A percentile compares a stretch with the other conserved stretches of the same genome.
phyloP scores from a whole-genome alignment of 1,140 invertebrate genomes.

The Triops longicaudatus region DNA sequence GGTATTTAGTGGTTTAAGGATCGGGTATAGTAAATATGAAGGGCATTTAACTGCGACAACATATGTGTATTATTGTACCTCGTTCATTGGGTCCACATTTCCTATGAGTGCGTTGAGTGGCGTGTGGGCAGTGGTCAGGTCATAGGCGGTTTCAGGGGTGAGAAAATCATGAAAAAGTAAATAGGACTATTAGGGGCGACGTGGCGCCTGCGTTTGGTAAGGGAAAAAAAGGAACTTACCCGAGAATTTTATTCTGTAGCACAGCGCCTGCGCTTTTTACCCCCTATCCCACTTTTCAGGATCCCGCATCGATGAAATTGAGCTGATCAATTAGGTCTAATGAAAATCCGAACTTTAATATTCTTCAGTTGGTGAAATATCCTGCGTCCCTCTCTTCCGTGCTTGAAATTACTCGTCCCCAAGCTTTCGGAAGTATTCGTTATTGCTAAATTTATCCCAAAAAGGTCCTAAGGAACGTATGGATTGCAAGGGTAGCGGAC shows the following conservation, averaged over 20 bases:
- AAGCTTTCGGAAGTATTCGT: not conserved
- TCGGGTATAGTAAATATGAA: too few relatives aligned
- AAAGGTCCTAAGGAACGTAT: not conserved
- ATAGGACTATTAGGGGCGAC: not conserved
- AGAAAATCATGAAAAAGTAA: slow-evolving; percentile 2
- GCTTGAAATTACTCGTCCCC: too few relatives aligned
- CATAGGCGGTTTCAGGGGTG: not conserved
- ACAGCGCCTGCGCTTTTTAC: not conserved
- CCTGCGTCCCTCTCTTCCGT: too few relatives aligned
- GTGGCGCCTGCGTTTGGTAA: not conserved
- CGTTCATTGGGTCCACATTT: not conserved
- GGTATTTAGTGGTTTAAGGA: too few relatives aligned
- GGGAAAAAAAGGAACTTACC: not conserved
- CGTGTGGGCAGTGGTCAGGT: slow-evolving; percentile 13
- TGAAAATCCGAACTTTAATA: too few relatives aligned
- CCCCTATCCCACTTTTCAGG: not conserved
- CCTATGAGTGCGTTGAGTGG: not conserved
- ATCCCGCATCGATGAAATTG: too few relatives aligned
- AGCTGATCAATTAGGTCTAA: too few relatives aligned
- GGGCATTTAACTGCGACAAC: not conserved
- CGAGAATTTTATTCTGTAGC: not conserved
- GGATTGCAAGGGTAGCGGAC: not conserved
- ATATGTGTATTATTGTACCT: not conserved
- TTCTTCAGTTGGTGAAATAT: too few relatives aligned
- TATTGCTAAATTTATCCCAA: not conserved